Base-by-base conservation (phyloP, 1,140 invertebrate genomes). In the Cotesia glomerata region DNA sequence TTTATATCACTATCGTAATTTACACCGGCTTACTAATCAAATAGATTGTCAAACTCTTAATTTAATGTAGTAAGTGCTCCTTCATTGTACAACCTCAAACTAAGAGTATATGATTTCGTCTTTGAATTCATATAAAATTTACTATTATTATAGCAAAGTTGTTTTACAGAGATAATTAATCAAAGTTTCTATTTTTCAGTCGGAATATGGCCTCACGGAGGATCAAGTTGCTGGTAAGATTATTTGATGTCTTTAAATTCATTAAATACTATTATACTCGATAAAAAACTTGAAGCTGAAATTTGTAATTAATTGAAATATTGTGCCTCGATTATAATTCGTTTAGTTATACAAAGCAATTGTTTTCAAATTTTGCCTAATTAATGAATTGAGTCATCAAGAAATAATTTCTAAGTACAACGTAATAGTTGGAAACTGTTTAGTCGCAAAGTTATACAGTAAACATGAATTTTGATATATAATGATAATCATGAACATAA, bases 131-230 rank as follows among this genome's bases (percentile, higher is more conserved):
- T n/a, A 11, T 51, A 11, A 2, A 51, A 51, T 51, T 51, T 51
- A 51, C 8, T 51, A 11, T 51, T 8, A 51, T n/a, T 51, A 51
- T n/a, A 11, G 45, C 4, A 13, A n/a, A 7, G 32, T 32, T 18
- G 58, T 11, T 11, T 32, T 4, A 13, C 8, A 62, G 49, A 45
- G 34, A n/a, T 70, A 51, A 51, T 70, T 14, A 7, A 62, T 49
- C 13, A 35, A 32, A 16, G 74, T 79, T 72, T 70, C 80, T 85
- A 81, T 85, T 81, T 90, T 91, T 80, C 89, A 95, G 94, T 91
- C 91, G 70, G 94, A 95, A 84, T 95, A 94, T 89, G 94, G 94
- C 77, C 90, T 95, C 65, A 93, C 93, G 67, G 93, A 95, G 84
- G 94, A 95, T 82, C 93, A 94, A 90, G 93, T 95, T 67, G 93